phyloP scores from a whole-genome alignment of 2,113 vertebrate genomes.

The Cervus canadensis region DNA sequence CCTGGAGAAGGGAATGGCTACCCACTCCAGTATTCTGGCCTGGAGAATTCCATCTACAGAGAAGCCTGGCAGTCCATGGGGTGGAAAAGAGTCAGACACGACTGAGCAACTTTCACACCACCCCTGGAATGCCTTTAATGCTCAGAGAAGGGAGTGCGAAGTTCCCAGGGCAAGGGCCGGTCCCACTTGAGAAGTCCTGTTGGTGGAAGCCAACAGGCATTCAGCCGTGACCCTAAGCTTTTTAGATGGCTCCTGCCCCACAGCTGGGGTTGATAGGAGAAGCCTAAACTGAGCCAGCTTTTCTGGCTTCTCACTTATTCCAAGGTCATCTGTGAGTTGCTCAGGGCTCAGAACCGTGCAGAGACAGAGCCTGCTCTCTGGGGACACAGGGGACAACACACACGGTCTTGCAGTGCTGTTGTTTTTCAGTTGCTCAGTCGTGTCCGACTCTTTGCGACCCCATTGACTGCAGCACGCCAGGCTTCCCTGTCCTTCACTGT shows the following conservation, averaged over 20 bases:
- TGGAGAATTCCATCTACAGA: neutral
- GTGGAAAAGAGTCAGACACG: neutral
- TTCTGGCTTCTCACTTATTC: neutral
- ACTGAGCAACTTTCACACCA: neutral
- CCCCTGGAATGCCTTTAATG: neutral
- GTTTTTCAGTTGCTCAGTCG: neutral
- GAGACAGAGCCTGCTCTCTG: neutral
- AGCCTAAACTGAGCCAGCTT: neutral
- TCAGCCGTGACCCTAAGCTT: neutral
- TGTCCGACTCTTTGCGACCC: neutral
- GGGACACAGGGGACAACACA: neutral
- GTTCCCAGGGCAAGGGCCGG: neutral
- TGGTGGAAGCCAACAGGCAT: neutral
- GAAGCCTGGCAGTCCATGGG: neutral
- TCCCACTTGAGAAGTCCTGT: neutral
- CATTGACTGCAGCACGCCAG: neutral
- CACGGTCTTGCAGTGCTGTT: conserved; percentile 41
- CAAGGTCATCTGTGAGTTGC: neutral
- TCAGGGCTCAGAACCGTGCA: neutral
- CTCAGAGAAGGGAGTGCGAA: neutral
- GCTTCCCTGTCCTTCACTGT: neutral
- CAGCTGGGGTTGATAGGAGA: neutral
- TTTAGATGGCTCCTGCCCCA: neutral
- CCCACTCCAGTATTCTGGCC: neutral
- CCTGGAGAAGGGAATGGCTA: neutral